These are phyloP conservation scores for Notarius quadriscutis DNA, from an alignment of 2,113 vertebrate species.

Conservation along the genomic window DNA sequence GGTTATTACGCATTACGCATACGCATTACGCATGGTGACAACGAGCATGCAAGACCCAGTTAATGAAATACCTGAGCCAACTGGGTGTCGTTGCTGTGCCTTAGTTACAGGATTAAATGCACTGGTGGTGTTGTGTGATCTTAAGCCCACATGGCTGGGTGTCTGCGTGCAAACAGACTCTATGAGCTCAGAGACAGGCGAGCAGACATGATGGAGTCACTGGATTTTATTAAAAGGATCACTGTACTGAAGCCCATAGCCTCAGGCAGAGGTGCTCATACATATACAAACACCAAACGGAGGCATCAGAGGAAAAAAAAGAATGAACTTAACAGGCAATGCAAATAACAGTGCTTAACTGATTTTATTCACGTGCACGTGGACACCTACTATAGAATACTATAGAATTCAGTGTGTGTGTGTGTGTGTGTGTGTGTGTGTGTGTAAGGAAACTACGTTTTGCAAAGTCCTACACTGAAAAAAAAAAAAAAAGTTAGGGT, in stretches of 20 bases:
- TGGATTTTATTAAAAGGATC: conserved; percentile 73
- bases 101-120: not conserved
- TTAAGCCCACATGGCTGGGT: conserved; percentile 61
- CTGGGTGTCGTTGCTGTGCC: not conserved
- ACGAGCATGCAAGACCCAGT: not conserved
- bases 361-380: not conserved
- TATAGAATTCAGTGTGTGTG: too few species aligned
- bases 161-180: conserved; percentile 73
- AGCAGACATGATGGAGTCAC: conserved; percentile 87
- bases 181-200: conserved; percentile 68
- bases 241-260: not conserved
- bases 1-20: not conserved
- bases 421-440: too few species aligned
- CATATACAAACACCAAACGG: conserved; percentile 11
- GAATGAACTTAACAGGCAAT: not conserved
- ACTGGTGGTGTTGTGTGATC: not conserved
- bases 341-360: not conserved
- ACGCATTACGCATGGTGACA: not conserved
- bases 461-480: not conserved
- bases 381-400: not conserved
- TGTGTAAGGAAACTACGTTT: too few species aligned
- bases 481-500: not conserved
- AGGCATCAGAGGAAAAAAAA: not conserved
- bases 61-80: not conserved
- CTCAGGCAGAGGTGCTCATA: conserved; percentile 5